Base-by-base conservation (phyloP, 2,797 vertebrate species). In the Acanthiza pusilla region DNA sequence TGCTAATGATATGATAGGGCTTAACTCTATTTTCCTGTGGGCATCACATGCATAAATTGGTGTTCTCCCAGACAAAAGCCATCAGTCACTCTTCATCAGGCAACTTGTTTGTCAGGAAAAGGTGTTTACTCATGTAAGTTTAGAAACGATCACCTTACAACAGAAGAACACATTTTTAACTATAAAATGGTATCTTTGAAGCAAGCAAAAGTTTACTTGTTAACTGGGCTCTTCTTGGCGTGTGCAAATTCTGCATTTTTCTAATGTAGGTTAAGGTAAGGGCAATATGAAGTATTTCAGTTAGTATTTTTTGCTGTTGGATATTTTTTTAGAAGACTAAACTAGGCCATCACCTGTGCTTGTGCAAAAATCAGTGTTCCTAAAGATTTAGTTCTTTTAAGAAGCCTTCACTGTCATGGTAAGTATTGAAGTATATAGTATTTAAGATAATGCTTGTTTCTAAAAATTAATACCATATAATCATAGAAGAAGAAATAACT, bases 31-130 rank as follows among this genome's bases (percentile, higher is more conserved):
- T 86, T 53, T 70, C 20, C 23, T 47, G 22, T 80, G 34, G 73
- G 11, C 26, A 61, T 42, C 26, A 34, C 10, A n/a, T 27, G 13
- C 16, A 29, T 32, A 61, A 55, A 50, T 1, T 2, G 0, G 4
- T 32, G 5, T 58, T 50, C 42, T 72, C 23, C 12, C 17, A 61
- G 19, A 29, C 58, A 85, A 54, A 58, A 5, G 16, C 25, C 20
- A 30, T 40, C 34, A 40, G 21, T 74, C 22, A 32, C 9, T 77
- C 36, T 58, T 75, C 30, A 36, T 50, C 27, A 40, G 50, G 25
- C 58, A 72, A 32, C 25, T 34, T 23, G 15, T 38, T 45, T 43
- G 27, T 58, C 36, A 71, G 51, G 61, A 50, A 66, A 65, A 61
- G 3, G 8, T 40, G 5, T 27, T 80, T 58, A 66, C 61, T 58